Base-by-base conservation (phyloP, 2,113 vertebrate species). In the Phainopepla nitens region DNA sequence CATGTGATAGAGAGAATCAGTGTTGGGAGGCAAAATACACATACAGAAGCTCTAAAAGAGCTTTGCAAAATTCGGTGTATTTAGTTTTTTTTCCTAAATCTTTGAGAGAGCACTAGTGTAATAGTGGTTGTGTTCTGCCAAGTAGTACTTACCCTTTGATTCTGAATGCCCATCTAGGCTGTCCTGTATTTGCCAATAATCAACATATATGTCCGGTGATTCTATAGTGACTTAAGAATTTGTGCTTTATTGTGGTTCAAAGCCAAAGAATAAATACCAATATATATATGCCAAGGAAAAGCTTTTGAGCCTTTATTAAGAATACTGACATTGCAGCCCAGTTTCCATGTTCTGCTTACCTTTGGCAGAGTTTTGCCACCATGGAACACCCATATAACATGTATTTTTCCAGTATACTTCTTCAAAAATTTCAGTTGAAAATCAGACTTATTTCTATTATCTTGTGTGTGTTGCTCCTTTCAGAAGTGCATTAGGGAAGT, bases 1-100 rank as follows among this genome's bases (percentile, higher is more conserved):
- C 4, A 29, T 0, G 0, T 7, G 2, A 9, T n/a, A 41, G 45
- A 57, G 29, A 3, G 1, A 85, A 61, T 20, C n/a, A 25, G 13
- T 70, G 13, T 15, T 50, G 27, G 35, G 42, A 85, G 49, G 7
- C 7, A 69, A 70, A 76, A 69, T n/a, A 31, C 15, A 25, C 27
- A 10, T 23, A 9, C 1, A 56, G 25, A 70, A 24, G 6, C 24
- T 85, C 57, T 84, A 29, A 65, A 92, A 15, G 11, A 42, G 15
- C 36, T 93, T 75, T 87, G 49, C 44, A 58, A 33, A 66, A 58
- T 54, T 2, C 33, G 8, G 13, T 78, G 4, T 33, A 28, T 75
- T 62, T 77, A 24, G 1, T 22, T 18, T 9, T 6, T 35, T 44
- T 85, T 15, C 49, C 27, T 61, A 60, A 44, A 15, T 56, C 14